Conservation (phyloP, 2,113 vertebrate species). For the Polypterus bichir region DNA sequence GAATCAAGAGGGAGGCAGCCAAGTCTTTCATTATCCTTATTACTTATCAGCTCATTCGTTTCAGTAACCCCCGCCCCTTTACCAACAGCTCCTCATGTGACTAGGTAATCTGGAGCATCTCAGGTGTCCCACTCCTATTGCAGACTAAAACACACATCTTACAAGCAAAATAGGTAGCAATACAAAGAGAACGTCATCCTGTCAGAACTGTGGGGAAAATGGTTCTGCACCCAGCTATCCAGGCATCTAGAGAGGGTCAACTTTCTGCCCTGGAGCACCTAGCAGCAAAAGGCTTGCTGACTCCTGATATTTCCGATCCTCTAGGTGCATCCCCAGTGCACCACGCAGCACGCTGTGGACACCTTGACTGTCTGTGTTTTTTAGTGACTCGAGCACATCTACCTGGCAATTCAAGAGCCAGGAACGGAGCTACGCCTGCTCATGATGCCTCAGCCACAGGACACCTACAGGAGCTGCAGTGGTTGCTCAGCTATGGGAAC, state of each 20-base stretch:
- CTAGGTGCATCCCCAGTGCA: constrained; percentile 63
- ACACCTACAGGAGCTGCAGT: constrained; percentile 36
- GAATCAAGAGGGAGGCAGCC: constrained; percentile 21
- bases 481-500: constrained; percentile 36
- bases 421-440: constrained; percentile 58
- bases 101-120: constrained; percentile 35
- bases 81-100: constrained; percentile 2
- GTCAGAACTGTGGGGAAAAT: constrained; percentile 22
- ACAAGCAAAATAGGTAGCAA: not conserved
- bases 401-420: constrained; percentile 42
- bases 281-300: constrained; percentile 37
- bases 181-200: not conserved
- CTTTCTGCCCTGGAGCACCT: constrained; percentile 42
- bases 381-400: constrained; percentile 50
- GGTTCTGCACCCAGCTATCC: constrained; percentile 54
- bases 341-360: constrained; percentile 58
- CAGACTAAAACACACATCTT: not conserved
- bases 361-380: constrained; percentile 55
- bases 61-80: constrained; percentile 11
- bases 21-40: constrained; percentile 51
- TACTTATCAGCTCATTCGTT: constrained; percentile 31
- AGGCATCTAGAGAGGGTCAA: constrained; percentile 50
- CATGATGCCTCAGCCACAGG: constrained; percentile 66
- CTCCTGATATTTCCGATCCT: constrained; percentile 32
- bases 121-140: not conserved